Conservation (phyloP, 2,888 invertebrate genomes). For the Synanthedon myopaeformis region DNA sequence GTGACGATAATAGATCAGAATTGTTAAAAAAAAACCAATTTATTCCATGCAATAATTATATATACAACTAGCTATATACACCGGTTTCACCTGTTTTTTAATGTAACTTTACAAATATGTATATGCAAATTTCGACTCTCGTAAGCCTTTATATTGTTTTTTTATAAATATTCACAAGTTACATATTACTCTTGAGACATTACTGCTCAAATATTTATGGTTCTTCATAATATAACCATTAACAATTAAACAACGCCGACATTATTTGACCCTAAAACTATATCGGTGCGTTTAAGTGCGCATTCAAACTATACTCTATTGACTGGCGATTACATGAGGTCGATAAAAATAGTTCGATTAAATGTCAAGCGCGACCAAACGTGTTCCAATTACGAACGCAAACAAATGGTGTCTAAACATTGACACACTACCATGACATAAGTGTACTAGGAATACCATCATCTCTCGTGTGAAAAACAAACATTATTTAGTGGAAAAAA, state of each 20-base stretch:
- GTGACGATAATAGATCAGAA: conserved; percentile 4
- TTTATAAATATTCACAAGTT: too few relatives aligned
- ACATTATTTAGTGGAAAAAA: conserved; percentile 12
- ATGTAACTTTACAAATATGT: too few relatives aligned
- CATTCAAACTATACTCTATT: background rate
- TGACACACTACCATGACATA: conserved; percentile 26
- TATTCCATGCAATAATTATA: too few relatives aligned
- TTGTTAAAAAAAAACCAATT: background rate
- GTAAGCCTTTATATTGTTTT: too few relatives aligned
- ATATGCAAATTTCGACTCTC: too few relatives aligned
- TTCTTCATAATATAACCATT: too few relatives aligned
- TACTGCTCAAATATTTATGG: too few relatives aligned
- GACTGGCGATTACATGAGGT: conserved; percentile 10
- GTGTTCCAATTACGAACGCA: conserved; percentile 51
- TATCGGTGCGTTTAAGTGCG: background rate
- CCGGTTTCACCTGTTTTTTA: too few relatives aligned
- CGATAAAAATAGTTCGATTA: conserved; percentile 45
- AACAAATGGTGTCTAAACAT: conserved; percentile 41
- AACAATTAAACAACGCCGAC: too few relatives aligned
- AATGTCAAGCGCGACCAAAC: conserved; percentile 31
- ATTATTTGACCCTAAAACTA: background rate
- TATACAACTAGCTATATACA: too few relatives aligned
- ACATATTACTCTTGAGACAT: too few relatives aligned
- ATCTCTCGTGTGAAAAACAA: conserved; percentile 19
- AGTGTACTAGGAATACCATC: conserved; percentile 35